Evolutionary conservation across 2,113 vertebrate genomes (phyloP).

Genomic region (Syrrhaptes paradoxus): DNA sequence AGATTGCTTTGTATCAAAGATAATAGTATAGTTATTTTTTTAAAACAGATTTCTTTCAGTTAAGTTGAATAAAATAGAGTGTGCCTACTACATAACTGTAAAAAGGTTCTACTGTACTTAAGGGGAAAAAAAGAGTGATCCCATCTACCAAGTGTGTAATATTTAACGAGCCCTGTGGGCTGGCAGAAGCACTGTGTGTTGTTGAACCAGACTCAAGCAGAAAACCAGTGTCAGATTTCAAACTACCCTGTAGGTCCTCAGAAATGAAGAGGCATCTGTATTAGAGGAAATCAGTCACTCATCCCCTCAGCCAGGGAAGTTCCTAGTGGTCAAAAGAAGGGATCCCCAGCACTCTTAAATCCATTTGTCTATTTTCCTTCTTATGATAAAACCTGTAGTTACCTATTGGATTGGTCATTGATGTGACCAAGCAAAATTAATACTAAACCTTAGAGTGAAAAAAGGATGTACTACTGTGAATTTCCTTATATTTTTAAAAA

Average conservation of each 20-base stretch:
- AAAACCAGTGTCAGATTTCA: conserved; percentile 35
- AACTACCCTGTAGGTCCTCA: conserved; percentile 42
- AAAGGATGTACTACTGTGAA: background rate
- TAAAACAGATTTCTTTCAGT: background rate
- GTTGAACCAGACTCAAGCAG: background rate
- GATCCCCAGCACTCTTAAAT: background rate
- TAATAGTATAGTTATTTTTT: background rate
- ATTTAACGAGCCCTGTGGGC: conserved; percentile 1
- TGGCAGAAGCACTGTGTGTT: conserved; percentile 11
- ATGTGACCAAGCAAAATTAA: background rate
- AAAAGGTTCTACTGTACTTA: conserved; percentile 5
- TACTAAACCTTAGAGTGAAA: background rate
- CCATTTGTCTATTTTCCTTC: background rate
- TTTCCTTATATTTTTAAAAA: background rate
- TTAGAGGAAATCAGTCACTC: background rate
- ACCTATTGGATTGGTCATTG: background rate
- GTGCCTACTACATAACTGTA: background rate
- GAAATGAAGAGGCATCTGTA: conserved; percentile 44
- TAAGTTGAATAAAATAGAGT: background rate
- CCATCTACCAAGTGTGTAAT: background rate
- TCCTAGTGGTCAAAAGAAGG: background rate
- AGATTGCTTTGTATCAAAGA: background rate
- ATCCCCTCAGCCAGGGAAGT: background rate
- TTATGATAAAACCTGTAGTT: background rate
- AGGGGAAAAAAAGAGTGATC: background rate